A percentile compares a stretch with the other conserved stretches of the same genome.
Conservation (phyloP, 2,888 invertebrate genomes). For the Epirrhoe tristata region DNA sequence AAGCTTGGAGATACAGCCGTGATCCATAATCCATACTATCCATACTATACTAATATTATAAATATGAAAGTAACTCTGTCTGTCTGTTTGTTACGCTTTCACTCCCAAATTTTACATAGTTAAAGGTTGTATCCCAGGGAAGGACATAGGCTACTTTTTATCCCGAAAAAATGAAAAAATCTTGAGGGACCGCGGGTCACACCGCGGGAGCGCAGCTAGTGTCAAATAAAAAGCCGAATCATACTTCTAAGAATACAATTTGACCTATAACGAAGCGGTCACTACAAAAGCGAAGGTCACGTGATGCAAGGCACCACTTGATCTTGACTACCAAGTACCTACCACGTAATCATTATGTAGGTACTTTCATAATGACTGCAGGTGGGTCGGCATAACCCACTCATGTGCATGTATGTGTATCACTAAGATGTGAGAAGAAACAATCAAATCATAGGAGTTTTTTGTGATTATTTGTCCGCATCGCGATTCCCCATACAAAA, state of each 20-base stretch:
- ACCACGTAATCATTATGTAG: conserved; percentile 7
- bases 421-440: neutral
- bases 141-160: no score
- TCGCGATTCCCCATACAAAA: no score
- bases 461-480: neutral
- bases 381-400: conserved; percentile 4
- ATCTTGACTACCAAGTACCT: conserved; percentile 31
- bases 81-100: no score
- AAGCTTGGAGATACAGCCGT: no score
- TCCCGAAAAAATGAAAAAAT: no score
- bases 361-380: conserved; percentile 23
- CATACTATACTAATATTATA: no score
- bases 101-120: no score
- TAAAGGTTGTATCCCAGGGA: no score
- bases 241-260: conserved; percentile 16
- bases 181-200: no score
- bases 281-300: conserved; percentile 37
- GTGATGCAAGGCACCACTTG: conserved; percentile 39
- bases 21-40: no score
- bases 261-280: conserved; percentile 28
- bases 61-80: no score
- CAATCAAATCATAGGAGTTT: neutral
- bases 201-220: no score
- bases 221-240: neutral
- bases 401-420: neutral